Evolutionary conservation across 1,140 invertebrate species (phyloP).

Genomic region (Gryon sp.): DNA sequence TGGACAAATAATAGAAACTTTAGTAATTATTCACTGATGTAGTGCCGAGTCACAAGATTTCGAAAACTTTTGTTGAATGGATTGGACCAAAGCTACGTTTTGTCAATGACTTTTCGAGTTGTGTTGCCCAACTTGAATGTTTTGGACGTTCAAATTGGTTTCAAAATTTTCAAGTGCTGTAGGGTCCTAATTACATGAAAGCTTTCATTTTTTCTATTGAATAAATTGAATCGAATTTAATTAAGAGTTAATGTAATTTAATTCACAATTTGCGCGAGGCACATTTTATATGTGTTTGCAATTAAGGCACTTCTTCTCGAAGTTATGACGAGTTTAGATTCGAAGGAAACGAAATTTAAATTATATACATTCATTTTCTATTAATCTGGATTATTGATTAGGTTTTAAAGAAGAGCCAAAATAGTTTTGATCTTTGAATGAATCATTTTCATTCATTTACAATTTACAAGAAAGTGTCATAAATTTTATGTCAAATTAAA

Average conservation of each 20-base stretch:
- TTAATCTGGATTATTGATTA: no score
- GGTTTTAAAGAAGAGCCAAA: no score
- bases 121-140: conserved; percentile 20
- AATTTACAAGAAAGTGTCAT: no score
- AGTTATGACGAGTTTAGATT: conserved; percentile 25
- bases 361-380: no score
- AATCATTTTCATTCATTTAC: no score
- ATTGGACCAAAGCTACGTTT: conserved; percentile 41
- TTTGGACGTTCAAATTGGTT: background rate
- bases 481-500: no score
- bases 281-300: no score
- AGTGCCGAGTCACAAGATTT: conserved; percentile 44
- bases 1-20: conserved; percentile 59
- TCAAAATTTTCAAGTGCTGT: background rate
- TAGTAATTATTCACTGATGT: conserved; percentile 47
- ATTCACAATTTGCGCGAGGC: conserved; percentile 30
- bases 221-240: conserved; percentile 22
- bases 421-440: no score
- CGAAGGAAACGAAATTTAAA: no score
- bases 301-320: conserved; percentile 18
- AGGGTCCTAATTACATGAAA: conserved; percentile 5
- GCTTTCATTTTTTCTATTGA: conserved; percentile 37
- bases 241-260: conserved; percentile 15
- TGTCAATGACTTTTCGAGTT: conserved; percentile 50
- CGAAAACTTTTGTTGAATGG: conserved; percentile 36